phyloP scores from a whole-genome alignment of 2,888 invertebrate genomes.

The Hetaerina titia region DNA sequence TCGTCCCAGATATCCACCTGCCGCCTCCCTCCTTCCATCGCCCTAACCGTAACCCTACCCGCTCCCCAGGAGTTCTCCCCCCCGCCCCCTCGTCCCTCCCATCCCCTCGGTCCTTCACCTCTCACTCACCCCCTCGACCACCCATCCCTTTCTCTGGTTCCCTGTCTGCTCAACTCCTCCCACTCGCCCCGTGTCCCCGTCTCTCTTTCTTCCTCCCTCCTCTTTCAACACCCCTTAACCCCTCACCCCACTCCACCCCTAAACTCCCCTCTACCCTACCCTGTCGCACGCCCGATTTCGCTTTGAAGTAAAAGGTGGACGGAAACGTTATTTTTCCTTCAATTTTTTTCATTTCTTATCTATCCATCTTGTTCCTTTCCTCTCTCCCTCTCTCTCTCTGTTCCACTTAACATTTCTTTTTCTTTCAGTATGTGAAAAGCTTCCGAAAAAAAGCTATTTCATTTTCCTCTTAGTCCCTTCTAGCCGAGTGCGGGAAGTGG shows the following conservation, averaged over 20 bases:
- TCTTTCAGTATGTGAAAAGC: neutral
- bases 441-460: neutral
- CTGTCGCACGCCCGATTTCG: conserved; percentile 38
- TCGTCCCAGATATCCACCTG: conserved; percentile 63
- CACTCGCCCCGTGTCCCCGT: neutral
- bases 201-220: neutral
- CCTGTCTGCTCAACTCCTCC: no score
- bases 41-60: neutral
- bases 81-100: neutral
- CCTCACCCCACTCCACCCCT: neutral
- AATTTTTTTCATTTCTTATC: neutral
- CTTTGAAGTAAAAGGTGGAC: conserved; percentile 35
- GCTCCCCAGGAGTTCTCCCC: neutral
- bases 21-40: conserved; percentile 19
- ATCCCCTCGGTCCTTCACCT: neutral
- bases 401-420: neutral
- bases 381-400: neutral
- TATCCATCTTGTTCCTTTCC: neutral
- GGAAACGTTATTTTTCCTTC: conserved; percentile 12
- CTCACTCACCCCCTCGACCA: neutral
- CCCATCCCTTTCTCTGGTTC: neutral
- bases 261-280: neutral
- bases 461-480: no score
- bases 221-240: neutral
- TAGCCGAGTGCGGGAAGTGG: no score